Percentiles rank a stretch among this genome's conserved stretches.
Evolutionary conservation across 2,888 invertebrate species (phyloP).

Genomic region (Nymphalis polychloros): DNA sequence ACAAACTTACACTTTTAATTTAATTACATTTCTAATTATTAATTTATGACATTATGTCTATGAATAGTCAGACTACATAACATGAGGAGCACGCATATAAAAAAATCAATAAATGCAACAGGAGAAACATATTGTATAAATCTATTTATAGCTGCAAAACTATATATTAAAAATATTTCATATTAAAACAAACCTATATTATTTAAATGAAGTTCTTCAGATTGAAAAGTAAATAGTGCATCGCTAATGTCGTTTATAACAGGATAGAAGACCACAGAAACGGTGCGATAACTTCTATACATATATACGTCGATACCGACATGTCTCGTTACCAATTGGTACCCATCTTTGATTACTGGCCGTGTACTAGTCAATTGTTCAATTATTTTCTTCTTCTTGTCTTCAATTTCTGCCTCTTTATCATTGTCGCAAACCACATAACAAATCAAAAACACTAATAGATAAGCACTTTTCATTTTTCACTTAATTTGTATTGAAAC

Average conservation of each 20-base stretch:
- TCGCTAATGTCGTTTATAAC: slow-evolving; percentile 68
- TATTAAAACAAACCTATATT: slow-evolving; percentile 66
- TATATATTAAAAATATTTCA: neutral
- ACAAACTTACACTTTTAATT: neutral
- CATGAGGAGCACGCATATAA: neutral
- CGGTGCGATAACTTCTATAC: slow-evolving; percentile 74
- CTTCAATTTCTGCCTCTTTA: slow-evolving; percentile 64
- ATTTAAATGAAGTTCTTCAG: slow-evolving; percentile 76
- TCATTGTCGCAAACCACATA: slow-evolving; percentile 61
- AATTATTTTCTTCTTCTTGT: slow-evolving; percentile 67
- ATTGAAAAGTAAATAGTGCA: slow-evolving; percentile 75
- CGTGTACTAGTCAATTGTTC: slow-evolving; percentile 68
- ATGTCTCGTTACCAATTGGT: slow-evolving; percentile 71
- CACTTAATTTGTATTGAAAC: slow-evolving; percentile 18
- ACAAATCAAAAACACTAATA: slow-evolving; percentile 62
- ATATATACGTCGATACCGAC: slow-evolving; percentile 74
- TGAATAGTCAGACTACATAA: neutral
- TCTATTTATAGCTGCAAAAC: neutral
- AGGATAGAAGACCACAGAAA: slow-evolving; percentile 72
- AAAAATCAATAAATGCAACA: neutral
- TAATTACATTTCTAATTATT: neutral
- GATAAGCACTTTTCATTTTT: slow-evolving; percentile 64
- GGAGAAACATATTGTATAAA: neutral
- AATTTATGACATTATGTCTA: neutral
- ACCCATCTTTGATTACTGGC: slow-evolving; percentile 67